phyloP scores from a whole-genome alignment of 2,888 invertebrate genomes.

The Cecidostiba fungosa region DNA sequence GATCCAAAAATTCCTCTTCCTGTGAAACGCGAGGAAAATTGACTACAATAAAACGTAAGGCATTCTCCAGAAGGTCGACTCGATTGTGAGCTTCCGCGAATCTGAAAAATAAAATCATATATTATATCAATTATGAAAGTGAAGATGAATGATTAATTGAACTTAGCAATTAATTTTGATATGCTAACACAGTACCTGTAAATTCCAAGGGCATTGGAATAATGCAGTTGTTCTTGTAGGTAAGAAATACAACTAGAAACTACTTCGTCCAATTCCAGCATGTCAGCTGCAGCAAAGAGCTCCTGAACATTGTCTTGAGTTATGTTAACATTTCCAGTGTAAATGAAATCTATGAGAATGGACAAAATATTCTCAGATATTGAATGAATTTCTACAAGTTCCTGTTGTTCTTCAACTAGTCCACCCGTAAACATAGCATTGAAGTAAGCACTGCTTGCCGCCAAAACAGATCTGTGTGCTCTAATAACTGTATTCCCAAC shows the following conservation, averaged over 20 bases:
- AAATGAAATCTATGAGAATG: constrained; percentile 92
- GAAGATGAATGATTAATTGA: background rate
- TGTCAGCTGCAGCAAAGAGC: constrained; percentile 93
- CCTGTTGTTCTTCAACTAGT: constrained; percentile 90
- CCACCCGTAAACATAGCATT: constrained; percentile 96
- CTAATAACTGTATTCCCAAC: constrained; percentile 85
- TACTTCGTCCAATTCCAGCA: constrained; percentile 92
- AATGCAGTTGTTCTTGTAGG: constrained; percentile 91
- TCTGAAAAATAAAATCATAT: constrained; percentile 78
- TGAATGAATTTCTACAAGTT: constrained; percentile 90
- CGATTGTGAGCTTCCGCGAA: constrained; percentile 95
- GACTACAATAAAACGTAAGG: constrained; percentile 90
- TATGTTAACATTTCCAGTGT: constrained; percentile 88
- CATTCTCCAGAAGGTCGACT: constrained; percentile 87
- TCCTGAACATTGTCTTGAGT: constrained; percentile 93
- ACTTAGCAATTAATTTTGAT: constrained; percentile 9
- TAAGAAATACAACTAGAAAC: constrained; percentile 92
- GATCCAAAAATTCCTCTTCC: constrained; percentile 93
- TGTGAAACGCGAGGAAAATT: constrained; percentile 91
- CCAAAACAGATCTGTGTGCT: constrained; percentile 92
- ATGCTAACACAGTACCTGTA: constrained; percentile 82
- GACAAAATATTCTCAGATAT: constrained; percentile 89
- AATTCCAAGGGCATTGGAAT: constrained; percentile 94
- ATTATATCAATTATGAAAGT: background rate
- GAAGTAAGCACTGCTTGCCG: constrained; percentile 95